Base-by-base conservation (phyloP, 2,888 invertebrate species). In the Helobdella robusta region DNA sequence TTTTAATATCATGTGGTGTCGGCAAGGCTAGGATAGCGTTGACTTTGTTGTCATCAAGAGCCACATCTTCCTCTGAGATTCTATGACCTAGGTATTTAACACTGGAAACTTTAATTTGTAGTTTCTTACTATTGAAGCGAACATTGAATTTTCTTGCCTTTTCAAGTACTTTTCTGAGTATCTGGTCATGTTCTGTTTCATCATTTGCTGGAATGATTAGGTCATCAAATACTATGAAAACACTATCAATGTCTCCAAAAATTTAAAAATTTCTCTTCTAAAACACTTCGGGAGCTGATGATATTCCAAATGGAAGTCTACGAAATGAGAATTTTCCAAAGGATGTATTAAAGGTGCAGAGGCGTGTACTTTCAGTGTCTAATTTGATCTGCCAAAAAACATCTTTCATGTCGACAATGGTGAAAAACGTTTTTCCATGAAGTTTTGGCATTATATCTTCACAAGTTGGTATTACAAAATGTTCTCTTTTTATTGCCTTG, bases 351-450 rank as follows among this genome's bases (percentile, higher is more conserved):
- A 71, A 72, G n/a, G 70, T 72, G 60, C 68, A 65, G 15, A 71
- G 62, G n/a, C 66, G 59, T 11, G 69, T 66, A 30, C 68, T 68
- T 36, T 70, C 63, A 4, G 67, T 65, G 40, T 59, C 63, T 35
- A 73, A 46, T 28, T 64, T 66, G 2, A 70, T 52, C 11, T 69
- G 52, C 69, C 71, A 73, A 50, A 69, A 73, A 0, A 71, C 72
- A 62, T 68, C 62, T 35, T 67, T 67, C 54, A 65, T 66, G 54
- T 71, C 68, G 8, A 68, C 44, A 15, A 66, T 67, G n/a, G 66
- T 67, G 44, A 69, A 70, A 5, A 61, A 30, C 40, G 40, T 69
- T 30, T 65, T 68, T 30, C 71, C 70, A 58, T 25, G 52, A 20
- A 70, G 56, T 40, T 58, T 34, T 18, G 28, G 3, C 25, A 30